A percentile compares a stretch with the other conserved stretches of the same genome.
phyloP scores from a whole-genome alignment of 2,888 invertebrate genomes.

The Ophion costatus region DNA sequence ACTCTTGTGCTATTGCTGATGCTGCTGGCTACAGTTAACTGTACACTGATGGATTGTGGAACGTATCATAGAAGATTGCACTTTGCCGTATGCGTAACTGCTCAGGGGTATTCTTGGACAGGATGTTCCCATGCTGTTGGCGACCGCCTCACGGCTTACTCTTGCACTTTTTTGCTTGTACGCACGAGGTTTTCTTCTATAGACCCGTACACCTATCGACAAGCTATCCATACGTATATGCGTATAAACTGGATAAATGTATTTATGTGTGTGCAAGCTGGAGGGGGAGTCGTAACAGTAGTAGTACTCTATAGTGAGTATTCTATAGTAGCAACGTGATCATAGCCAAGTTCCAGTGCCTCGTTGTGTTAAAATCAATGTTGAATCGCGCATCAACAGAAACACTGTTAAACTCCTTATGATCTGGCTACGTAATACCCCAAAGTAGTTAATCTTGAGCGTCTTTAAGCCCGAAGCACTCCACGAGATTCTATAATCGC shows the following conservation, averaged over 20 bases:
- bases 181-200: conserved; percentile 21
- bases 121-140: conserved; percentile 79
- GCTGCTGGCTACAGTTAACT: conserved; percentile 72
- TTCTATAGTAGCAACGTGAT: conserved; percentile 16
- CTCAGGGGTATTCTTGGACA: conserved; percentile 74
- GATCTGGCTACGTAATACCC: neutral
- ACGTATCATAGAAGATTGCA: conserved; percentile 75
- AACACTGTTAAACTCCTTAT: conserved; percentile 51
- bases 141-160: conserved; percentile 61
- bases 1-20: conserved; percentile 34
- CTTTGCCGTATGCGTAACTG: conserved; percentile 72
- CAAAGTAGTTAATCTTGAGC: neutral
- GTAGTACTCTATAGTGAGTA: neutral
- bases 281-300: neutral
- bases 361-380: conserved; percentile 73
- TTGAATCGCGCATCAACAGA: conserved; percentile 68
- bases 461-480: conserved; percentile 1
- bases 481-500: neutral
- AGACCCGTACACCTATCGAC: conserved; percentile 6
- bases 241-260: neutral
- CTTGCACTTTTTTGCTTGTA: conserved; percentile 70
- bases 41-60: conserved; percentile 78
- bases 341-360: conserved; percentile 36
- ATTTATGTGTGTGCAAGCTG: neutral
- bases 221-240: neutral